These are phyloP conservation scores for Platyrinchus mystaceus DNA, from an alignment of 2,797 vertebrate genomes.

Conservation along the genomic window DNA sequence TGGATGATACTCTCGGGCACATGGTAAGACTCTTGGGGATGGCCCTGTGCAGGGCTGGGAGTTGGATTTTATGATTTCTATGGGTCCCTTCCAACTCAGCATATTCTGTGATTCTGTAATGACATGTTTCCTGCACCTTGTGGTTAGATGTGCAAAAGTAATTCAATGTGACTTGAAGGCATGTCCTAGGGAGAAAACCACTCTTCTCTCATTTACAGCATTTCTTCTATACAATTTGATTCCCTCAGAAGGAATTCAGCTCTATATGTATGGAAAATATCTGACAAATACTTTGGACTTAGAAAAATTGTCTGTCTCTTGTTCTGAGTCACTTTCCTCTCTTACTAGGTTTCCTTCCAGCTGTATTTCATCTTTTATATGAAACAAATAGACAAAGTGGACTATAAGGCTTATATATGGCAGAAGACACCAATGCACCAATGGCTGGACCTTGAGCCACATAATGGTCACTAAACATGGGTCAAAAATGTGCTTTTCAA, in stretches of 20 bases:
- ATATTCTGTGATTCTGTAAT: neutral
- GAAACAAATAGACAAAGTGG: neutral
- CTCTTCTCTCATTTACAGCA: neutral
- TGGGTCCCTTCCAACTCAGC: neutral
- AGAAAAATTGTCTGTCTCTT: neutral
- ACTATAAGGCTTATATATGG: neutral
- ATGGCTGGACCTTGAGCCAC: neutral
- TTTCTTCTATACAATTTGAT: neutral
- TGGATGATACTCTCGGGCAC: neutral
- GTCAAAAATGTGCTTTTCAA: neutral
- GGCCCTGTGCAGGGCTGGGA: neutral
- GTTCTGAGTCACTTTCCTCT: neutral
- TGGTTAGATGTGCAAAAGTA: neutral
- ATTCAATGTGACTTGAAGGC: neutral
- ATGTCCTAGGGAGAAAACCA: neutral
- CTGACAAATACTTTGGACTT: neutral
- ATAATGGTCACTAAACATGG: neutral
- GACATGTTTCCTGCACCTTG: neutral
- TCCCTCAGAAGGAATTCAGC: neutral
- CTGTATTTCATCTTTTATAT: neutral
- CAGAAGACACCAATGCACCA: neutral
- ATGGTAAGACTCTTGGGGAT: neutral
- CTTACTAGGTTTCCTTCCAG: neutral
- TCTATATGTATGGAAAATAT: neutral
- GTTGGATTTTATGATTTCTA: neutral